A percentile compares a stretch with the other conserved stretches of the same genome.
phyloP scores from a whole-genome alignment of 2,888 invertebrate species.

The Micropterix aruncella region DNA sequence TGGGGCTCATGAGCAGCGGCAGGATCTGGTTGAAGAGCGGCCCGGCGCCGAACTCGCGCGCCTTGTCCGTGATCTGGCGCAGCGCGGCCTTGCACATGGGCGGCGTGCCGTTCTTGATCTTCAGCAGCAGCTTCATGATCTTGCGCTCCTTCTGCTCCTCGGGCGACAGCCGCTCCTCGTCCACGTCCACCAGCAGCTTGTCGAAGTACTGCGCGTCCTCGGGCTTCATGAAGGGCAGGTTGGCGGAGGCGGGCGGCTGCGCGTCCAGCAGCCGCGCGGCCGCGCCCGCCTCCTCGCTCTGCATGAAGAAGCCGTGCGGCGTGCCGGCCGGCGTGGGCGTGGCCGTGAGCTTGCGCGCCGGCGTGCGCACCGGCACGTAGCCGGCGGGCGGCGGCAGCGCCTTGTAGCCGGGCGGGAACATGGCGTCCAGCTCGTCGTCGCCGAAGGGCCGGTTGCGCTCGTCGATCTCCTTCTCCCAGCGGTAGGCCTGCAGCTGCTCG shows the following conservation, averaged over 20 bases:
- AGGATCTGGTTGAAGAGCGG: slow-evolving; percentile 98
- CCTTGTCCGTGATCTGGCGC: slow-evolving; percentile 96
- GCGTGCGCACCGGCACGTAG: slow-evolving; percentile 94
- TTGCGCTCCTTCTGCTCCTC: slow-evolving; percentile 98
- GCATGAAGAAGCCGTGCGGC: slow-evolving; percentile 90
- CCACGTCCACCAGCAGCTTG: slow-evolving; percentile 93
- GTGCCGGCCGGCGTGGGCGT: slow-evolving; percentile 95
- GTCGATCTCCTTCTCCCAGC: slow-evolving; percentile 98
- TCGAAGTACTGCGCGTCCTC: slow-evolving; percentile 99
- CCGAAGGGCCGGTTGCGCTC: slow-evolving; percentile 92
- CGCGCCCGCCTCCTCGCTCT: slow-evolving; percentile 73
- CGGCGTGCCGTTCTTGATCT: slow-evolving; percentile 99
- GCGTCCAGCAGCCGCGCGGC: slow-evolving; percentile 79
- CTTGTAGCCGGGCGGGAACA: slow-evolving; percentile 98
- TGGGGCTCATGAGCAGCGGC: slow-evolving; percentile 98
- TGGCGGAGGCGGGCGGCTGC: slow-evolving; percentile 84
- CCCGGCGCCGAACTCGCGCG: slow-evolving; percentile 95
- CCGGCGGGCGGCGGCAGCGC: slow-evolving; percentile 90
- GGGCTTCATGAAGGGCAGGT: slow-evolving; percentile 97
- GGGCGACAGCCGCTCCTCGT: slow-evolving; percentile 87
- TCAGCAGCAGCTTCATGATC: slow-evolving; percentile 95
- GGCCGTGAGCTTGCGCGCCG: slow-evolving; percentile 92
- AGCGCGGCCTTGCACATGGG: slow-evolving; percentile 98
- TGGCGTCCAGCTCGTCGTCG: slow-evolving; percentile 93
- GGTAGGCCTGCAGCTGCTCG: slow-evolving; percentile 93